Conservation (phyloP, 2,797 vertebrate species). For the Lacerta bilineata region DNA sequence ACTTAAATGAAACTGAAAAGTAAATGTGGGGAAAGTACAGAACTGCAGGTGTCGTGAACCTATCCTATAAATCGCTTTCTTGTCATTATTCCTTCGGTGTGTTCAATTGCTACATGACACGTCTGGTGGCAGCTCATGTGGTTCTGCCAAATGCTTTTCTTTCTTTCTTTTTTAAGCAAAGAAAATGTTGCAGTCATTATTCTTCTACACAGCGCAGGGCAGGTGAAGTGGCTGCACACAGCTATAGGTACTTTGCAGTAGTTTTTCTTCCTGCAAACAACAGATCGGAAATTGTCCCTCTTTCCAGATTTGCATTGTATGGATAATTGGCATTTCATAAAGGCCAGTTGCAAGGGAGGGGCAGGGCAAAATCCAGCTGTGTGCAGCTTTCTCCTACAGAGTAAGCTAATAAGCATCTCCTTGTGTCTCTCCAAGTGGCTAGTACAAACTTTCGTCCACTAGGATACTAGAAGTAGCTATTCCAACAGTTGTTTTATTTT, state of each 20-base stretch:
- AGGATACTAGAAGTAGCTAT: not conserved
- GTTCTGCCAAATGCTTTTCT: not conserved
- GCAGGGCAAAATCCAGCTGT: not conserved
- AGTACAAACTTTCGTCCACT: not conserved
- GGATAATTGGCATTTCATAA: not conserved
- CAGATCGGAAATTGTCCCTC: not conserved
- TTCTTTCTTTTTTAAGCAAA: not conserved
- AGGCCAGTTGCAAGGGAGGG: not conserved
- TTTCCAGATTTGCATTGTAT: not conserved
- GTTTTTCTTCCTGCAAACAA: not conserved
- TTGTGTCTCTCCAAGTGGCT: not conserved
- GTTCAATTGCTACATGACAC: not conserved
- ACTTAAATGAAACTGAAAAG: not conserved
- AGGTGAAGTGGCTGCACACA: not conserved
- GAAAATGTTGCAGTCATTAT: not conserved
- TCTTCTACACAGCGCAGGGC: not conserved
- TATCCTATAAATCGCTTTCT: not conserved
- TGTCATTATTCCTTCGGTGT: not conserved
- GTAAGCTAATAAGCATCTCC: not conserved
- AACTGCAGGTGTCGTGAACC: not conserved
- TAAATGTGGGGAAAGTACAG: not conserved
- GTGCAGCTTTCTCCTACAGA: constrained; percentile 23
- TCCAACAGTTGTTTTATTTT: not conserved
- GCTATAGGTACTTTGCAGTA: not conserved
- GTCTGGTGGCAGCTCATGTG: not conserved